These are phyloP conservation scores for Heliconius hermathena DNA, from an alignment of 1,140 invertebrate species.

Conservation along the genomic window DNA sequence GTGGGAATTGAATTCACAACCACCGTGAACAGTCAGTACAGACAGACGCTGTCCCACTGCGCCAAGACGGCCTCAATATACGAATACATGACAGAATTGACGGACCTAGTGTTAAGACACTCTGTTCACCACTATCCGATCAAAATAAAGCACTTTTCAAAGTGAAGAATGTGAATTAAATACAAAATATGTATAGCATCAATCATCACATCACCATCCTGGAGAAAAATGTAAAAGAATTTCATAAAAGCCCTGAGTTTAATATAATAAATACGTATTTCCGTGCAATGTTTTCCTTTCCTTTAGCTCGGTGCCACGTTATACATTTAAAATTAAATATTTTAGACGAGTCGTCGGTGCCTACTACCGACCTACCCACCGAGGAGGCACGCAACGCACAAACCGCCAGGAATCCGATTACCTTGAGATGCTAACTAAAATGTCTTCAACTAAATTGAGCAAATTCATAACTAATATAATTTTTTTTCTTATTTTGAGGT, in stretches of 20 bases:
- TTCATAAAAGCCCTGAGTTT: background rate
- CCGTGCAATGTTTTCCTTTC: slow-evolving; percentile 10
- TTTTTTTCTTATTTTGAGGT: no score
- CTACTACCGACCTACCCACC: background rate
- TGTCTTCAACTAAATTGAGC: background rate
- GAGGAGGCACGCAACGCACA: background rate
- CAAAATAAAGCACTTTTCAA: no score
- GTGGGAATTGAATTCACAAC: no score
- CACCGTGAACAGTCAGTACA: no score
- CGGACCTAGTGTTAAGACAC: no score
- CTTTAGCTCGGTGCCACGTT: background rate
- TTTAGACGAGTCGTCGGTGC: background rate
- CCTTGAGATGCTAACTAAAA: slow-evolving; percentile 12
- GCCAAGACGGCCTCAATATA: no score
- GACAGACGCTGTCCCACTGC: no score
- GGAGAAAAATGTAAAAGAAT: background rate
- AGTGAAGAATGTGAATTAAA: no score
- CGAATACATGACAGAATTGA: no score
- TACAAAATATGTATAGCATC: background rate
- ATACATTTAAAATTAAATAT: slow-evolving; percentile 7
- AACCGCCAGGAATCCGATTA: slow-evolving; percentile 1
- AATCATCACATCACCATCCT: no score
- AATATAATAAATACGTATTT: slow-evolving; percentile 5
- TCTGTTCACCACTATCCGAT: no score
- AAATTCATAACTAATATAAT: no score